Evolutionary conservation across 92 coral and sea anemone species (phyloP).

Genomic region (Phymanthus crucifer): DNA sequence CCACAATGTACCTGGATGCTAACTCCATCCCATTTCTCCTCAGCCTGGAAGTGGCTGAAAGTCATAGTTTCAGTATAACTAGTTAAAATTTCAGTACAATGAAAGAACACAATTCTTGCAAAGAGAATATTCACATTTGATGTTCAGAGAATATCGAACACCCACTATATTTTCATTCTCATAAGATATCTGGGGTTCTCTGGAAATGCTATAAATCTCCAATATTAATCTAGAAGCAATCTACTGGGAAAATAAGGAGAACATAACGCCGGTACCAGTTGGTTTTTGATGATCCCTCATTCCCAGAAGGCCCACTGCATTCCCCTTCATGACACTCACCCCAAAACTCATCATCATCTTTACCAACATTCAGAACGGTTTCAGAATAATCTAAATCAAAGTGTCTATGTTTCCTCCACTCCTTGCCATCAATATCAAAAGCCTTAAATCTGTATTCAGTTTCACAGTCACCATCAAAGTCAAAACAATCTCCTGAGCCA

Average conservation of each 20-base stretch:
- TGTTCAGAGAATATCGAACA: too few species aligned
- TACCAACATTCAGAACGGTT: conserved; percentile 37
- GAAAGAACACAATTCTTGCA: too few species aligned
- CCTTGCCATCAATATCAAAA: conserved; percentile 17
- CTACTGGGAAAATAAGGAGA: conserved; percentile 23
- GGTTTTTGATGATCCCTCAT: conserved; percentile 28
- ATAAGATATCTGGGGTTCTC: too few species aligned
- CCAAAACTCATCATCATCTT: conserved; percentile 39
- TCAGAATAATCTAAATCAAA: neutral
- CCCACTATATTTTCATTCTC: neutral
- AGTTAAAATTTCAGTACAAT: too few species aligned
- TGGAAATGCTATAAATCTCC: too few species aligned
- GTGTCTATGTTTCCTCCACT: neutral
- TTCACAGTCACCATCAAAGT: conserved; percentile 26
- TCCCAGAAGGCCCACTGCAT: conserved; percentile 38
- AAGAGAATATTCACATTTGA: too few species aligned
- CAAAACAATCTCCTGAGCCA: conserved; percentile 24
- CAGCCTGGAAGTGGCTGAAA: too few species aligned
- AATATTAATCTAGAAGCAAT: too few species aligned
- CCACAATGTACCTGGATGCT: too few species aligned
- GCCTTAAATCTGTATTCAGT: conserved; percentile 19
- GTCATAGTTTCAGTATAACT: too few species aligned
- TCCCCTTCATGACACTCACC: conserved; percentile 30
- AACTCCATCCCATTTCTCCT: too few species aligned
- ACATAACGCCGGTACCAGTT: conserved; percentile 36